A percentile compares a stretch with the other conserved stretches of the same genome.
phyloP scores from a whole-genome alignment of 2,797 vertebrate genomes.

The Rhinella marina region DNA sequence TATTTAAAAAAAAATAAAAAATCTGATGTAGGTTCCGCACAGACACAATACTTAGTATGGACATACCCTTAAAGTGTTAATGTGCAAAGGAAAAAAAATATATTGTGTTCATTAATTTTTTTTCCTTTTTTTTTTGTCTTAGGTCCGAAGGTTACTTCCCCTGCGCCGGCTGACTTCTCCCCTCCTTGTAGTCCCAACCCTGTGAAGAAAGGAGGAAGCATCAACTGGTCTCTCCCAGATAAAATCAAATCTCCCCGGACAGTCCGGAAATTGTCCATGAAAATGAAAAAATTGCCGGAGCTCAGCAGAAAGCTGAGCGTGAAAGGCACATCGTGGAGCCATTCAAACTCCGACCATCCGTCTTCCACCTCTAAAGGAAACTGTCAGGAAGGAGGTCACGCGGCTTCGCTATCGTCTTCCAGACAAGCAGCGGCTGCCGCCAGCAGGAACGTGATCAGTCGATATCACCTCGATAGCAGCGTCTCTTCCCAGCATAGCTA shows the following conservation, averaged over 20 bases:
- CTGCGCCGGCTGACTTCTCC: conserved; percentile 76
- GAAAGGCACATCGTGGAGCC: conserved; percentile 81
- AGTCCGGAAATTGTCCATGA: conserved; percentile 97
- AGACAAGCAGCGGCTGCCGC: conserved; percentile 75
- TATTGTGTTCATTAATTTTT: no score
- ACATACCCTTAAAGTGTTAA: no score
- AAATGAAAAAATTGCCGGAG: conserved; percentile 97
- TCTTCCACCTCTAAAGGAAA: conserved; percentile 73
- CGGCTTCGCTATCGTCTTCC: conserved; percentile 75
- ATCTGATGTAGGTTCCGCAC: no score
- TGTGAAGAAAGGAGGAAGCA: conserved; percentile 88
- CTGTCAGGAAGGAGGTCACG: conserved; percentile 70
- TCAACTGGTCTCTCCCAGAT: conserved; percentile 97
- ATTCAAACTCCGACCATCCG: conserved; percentile 73
- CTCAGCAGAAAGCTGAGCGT: conserved; percentile 92
- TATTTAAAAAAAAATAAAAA: no score
- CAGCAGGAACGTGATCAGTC: conserved; percentile 93
- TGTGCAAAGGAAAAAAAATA: no score
- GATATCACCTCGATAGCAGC: conserved; percentile 96
- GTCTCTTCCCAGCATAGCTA: conserved; percentile 88
- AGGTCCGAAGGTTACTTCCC: conserved; percentile 73
- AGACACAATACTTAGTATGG: no score
- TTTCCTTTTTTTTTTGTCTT: background rate
- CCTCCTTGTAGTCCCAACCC: conserved; percentile 90
- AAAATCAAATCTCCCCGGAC: conserved; percentile 97